These are phyloP conservation scores for Bombycilla garrulus DNA, from an alignment of 2,113 vertebrate species.

Conservation along the genomic window DNA sequence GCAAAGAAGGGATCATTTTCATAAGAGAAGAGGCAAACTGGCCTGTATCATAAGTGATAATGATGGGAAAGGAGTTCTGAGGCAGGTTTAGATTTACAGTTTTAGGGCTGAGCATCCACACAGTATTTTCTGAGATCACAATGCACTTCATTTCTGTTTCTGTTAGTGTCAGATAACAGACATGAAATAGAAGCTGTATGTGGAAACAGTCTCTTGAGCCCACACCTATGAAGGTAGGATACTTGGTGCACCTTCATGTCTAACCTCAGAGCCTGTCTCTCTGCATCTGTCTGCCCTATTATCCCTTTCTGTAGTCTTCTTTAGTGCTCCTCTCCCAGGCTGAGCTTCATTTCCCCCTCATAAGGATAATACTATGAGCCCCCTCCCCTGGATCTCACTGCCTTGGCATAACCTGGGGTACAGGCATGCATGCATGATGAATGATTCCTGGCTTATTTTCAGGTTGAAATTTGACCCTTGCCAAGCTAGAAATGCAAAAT, in stretches of 20 bases:
- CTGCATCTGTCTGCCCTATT: neutral
- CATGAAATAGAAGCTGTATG: rapidly evolving
- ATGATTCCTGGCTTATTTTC: neutral
- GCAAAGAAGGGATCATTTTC: neutral
- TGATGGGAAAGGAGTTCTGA: neutral
- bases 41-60: neutral
- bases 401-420: neutral
- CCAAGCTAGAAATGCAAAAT: neutral
- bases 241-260: neutral
- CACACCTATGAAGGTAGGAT: rapidly evolving
- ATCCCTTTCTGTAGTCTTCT: neutral
- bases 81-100: neutral
- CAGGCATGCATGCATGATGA: neutral
- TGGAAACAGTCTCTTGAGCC: neutral
- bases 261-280: neutral
- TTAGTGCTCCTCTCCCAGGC: neutral
- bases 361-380: no score
- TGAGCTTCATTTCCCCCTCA: rapidly evolving
- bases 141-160: neutral
- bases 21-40: neutral
- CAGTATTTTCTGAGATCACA: neutral
- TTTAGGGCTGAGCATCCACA: neutral
- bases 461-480: neutral
- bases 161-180: neutral
- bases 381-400: neutral